Conservation (phyloP, 1,140 invertebrate species). For the Mycetomoellerius zeteki region DNA sequence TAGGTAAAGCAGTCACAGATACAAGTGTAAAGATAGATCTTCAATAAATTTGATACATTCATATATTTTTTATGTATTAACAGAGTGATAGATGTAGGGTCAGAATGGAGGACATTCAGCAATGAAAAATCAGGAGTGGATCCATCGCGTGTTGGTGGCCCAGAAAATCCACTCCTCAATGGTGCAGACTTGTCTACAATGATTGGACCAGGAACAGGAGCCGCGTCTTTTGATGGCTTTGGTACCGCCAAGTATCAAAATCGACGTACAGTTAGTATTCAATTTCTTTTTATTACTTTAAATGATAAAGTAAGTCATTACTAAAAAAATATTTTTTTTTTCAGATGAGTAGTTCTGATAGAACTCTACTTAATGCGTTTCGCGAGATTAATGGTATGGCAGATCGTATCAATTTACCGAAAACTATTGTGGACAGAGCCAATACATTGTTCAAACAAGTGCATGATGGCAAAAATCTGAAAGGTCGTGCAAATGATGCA, state of each 20-base stretch:
- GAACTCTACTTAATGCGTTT: constrained; percentile 98
- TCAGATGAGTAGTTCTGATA: constrained; percentile 96
- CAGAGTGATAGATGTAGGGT: constrained; percentile 99
- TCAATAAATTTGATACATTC: neutral
- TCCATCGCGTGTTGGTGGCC: constrained; percentile 99
- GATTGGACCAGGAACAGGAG: constrained; percentile 96
- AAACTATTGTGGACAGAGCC: constrained; percentile 97
- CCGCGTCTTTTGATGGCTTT: constrained; percentile 93
- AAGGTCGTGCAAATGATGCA: constrained; percentile 98
- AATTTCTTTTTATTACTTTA: neutral
- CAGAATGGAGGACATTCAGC: constrained; percentile 99
- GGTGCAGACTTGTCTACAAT: constrained; percentile 99
- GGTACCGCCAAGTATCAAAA: constrained; percentile 98
- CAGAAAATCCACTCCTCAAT: constrained; percentile 97
- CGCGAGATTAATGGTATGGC: constrained; percentile 99
- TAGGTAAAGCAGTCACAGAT: constrained; percentile 88
- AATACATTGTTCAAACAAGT: constrained; percentile 99
- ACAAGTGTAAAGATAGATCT: neutral
- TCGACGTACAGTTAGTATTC: constrained; percentile 91
- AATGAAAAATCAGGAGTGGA: constrained; percentile 99
- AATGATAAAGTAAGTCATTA: no score
- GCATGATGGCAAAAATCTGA: constrained; percentile 98
- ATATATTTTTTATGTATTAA: neutral
- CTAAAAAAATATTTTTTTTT: no score
- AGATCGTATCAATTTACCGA: constrained; percentile 98